phyloP scores from a whole-genome alignment of 2,113 vertebrate genomes.

The Onychorhynchus coronatus region DNA sequence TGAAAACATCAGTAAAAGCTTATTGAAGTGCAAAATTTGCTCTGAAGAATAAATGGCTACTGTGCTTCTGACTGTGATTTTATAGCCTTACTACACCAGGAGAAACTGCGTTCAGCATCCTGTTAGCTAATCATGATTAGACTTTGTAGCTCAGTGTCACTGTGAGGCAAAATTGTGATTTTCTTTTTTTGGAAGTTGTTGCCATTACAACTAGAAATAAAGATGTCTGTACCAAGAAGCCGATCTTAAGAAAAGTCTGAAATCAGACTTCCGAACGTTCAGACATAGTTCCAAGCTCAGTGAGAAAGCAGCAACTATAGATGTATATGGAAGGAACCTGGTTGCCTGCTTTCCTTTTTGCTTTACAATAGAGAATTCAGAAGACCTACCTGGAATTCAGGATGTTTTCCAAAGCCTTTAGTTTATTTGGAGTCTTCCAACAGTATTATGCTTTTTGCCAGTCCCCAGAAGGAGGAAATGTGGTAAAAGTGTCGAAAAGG shows the following conservation, averaged over 20 bases:
- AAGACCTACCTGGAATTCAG: not conserved
- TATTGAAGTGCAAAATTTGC: not conserved
- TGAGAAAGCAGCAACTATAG: not conserved
- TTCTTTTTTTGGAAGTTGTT: not conserved
- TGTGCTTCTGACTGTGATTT: not conserved
- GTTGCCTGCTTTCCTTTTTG: not conserved
- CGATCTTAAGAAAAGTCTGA: not conserved
- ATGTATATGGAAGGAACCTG: not conserved
- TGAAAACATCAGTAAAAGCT: constrained; percentile 2
- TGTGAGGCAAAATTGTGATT: not conserved
- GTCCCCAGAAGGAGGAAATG: not conserved
- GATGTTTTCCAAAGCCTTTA: not conserved
- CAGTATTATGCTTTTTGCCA: not conserved
- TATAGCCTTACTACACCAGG: not conserved
- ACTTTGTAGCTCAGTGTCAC: not conserved
- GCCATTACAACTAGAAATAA: not conserved
- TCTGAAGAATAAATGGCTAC: not conserved
- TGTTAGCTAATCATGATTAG: not conserved
- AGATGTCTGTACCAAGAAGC: not conserved
- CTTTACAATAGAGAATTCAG: not conserved
- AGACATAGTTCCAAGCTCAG: not conserved
- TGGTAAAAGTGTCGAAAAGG: not conserved
- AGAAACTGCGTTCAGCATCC: not conserved
- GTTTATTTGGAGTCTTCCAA: not conserved
- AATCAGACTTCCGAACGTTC: not conserved